Evolutionary conservation across 1,140 invertebrate species (phyloP).

Genomic region (Mactra quadrangularis): DNA sequence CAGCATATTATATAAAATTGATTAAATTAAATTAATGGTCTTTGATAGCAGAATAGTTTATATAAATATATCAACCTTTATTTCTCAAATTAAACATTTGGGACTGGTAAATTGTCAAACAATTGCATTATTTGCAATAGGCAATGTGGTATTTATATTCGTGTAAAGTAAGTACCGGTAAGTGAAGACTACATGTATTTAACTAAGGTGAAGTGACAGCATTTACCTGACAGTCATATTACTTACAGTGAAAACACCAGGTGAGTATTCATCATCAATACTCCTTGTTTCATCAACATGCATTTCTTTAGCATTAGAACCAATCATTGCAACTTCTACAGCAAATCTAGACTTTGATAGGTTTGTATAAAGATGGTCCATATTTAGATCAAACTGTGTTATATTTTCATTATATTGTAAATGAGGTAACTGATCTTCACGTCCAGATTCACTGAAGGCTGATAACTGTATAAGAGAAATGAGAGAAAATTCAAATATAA

Average conservation of each 20-base stretch:
- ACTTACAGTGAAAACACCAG: constrained; percentile 88
- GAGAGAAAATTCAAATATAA: constrained; percentile 7
- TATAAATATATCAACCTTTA: no score
- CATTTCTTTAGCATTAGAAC: constrained; percentile 83
- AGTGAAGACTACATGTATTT: no score
- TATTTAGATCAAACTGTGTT: constrained; percentile 86
- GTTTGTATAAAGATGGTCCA: constrained; percentile 85
- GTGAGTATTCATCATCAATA: constrained; percentile 89
- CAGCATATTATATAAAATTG: no score
- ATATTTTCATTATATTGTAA: constrained; percentile 88
- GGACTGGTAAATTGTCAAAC: no score
- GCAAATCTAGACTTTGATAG: constrained; percentile 87
- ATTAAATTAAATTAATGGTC: no score
- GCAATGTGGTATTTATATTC: no score
- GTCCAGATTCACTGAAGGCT: constrained; percentile 64
- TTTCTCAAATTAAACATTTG: no score
- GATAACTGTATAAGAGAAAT: constrained; percentile 67
- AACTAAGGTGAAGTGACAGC: no score
- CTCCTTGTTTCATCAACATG: constrained; percentile 85
- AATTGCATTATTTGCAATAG: no score
- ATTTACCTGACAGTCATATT: no score
- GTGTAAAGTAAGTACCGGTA: no score
- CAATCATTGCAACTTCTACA: constrained; percentile 84
- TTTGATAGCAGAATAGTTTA: no score
- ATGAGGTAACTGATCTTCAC: constrained; percentile 84